Base-by-base conservation (phyloP, 2,797 vertebrate species). In the Rhincodon typus region DNA sequence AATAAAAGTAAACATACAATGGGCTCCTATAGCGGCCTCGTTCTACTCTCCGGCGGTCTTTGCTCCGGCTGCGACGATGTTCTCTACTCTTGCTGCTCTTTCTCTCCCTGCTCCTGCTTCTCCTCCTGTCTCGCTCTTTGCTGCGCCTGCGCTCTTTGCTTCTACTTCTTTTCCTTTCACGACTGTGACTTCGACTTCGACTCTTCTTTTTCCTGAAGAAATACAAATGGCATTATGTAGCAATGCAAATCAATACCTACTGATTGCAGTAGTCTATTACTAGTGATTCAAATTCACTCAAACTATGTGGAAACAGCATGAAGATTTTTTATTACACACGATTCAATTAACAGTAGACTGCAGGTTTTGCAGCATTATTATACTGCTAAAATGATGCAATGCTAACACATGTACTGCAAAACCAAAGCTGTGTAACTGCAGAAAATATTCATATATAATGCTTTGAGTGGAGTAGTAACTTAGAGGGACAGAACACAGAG, bases 11-110 rank as follows among this genome's bases (percentile, higher is more conserved):
- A 96, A 99, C 99, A 96, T 98, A 99, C 99, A 99, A 97, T 72
- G 99, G 99, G 96, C 98, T 99, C 96, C 98, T 98, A 96, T 99
- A 99, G 96, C 98, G 98, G 67, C 99, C 99, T 97, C 98, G 97
- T 96, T 98, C 95, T 90, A 86, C 77, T 42, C 95, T 98, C n/a
- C 98, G 97, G 23, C 99, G 98, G 95, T 99, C 99, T 96, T 98
- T 98, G 95, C 99, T 99, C 91, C 98, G 98, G 62, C 98, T 99
- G 96, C 98, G 97, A 46, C 98, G 98, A 74, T 98, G 98, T 69
- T 99, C 99, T 97, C 97, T 98, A 97, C 98, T 99, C 96, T 98
- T 98, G 97, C 98, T 99, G 94, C 97, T 97, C 50, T 98, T 99
- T 95, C 97, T 97, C 96, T 99, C 99, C 69, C 98, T 97, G 96